Conservation (phyloP, 2,113 vertebrate genomes). For the Ammospiza nelsoni region DNA sequence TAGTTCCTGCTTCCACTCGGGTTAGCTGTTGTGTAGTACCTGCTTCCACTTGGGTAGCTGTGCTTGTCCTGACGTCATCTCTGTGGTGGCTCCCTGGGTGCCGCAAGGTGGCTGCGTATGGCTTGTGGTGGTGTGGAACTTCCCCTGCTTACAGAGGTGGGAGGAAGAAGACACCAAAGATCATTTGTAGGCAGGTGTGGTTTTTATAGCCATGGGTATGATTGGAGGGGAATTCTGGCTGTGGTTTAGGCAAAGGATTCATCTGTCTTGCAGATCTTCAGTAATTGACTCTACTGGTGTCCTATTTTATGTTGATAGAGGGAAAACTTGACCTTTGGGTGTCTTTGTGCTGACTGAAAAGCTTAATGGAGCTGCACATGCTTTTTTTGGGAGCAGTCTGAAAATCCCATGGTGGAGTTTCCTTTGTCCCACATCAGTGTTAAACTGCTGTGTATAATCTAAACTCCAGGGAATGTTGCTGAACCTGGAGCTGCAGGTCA, state of each 20-base stretch:
- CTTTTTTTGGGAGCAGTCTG: not conserved
- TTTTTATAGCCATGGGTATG: slow-evolving; percentile 1
- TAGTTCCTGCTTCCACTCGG: slow-evolving; percentile 51
- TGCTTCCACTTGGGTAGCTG: not conserved
- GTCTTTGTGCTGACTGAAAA: not conserved
- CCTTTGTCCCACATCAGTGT: not conserved
- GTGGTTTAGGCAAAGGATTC: slow-evolving; percentile 44
- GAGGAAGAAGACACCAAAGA: not conserved
- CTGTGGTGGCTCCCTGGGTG: not conserved
- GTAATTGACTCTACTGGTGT: not conserved
- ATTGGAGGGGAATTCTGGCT: slow-evolving; percentile 35
- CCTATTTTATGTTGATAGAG: not conserved
- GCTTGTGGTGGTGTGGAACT: slow-evolving; percentile 36
- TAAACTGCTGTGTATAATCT: not conserved
- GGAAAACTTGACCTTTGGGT: not conserved
- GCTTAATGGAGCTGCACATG: not conserved
- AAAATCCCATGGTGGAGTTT: not conserved
- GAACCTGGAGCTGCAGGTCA: not conserved
- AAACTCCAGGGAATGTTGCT: not conserved
- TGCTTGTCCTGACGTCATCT: not conserved
- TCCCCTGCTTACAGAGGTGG: not conserved
- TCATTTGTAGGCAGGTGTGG: not conserved
- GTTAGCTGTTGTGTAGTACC: not conserved
- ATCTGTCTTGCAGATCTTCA: not conserved
- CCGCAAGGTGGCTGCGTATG: slow-evolving; percentile 7